Conservation (phyloP, 1,140 invertebrate genomes). For the Daktulosphaira vitifoliae region DNA sequence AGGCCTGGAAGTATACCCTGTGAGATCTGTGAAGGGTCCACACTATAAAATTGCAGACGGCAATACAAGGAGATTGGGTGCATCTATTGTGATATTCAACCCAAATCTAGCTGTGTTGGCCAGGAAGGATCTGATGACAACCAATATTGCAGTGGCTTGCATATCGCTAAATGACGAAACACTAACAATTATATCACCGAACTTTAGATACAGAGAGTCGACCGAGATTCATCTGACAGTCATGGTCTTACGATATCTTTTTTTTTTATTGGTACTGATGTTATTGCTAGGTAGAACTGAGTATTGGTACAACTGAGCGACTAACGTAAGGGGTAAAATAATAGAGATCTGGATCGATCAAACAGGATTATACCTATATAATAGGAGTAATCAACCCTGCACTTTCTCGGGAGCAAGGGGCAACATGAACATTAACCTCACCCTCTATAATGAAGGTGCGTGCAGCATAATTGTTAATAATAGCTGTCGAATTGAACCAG, state of each 20-base stretch:
- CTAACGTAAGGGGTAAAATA: neutral
- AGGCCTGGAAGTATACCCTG: neutral
- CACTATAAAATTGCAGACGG: no score
- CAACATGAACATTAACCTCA: neutral
- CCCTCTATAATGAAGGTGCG: neutral
- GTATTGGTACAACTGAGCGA: neutral
- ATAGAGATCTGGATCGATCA: neutral
- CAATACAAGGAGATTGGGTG: neutral
- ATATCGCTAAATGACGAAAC: no score
- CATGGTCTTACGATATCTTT: neutral
- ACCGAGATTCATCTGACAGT: neutral
- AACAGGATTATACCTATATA: neutral
- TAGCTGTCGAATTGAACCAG: neutral
- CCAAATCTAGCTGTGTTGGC: neutral
- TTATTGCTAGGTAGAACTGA: neutral
- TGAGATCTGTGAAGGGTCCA: neutral
- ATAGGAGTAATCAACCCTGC: neutral
- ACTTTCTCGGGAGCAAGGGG: neutral
- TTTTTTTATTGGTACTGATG: neutral
- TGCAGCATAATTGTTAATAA: no score
- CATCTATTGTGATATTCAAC: neutral
- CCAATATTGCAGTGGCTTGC: neutral
- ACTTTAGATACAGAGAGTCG: neutral
- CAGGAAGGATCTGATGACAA: neutral
- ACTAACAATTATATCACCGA: neutral